Evolutionary conservation across 2,888 invertebrate genomes (phyloP).

Genomic region (Mechanitis mazaeus): DNA sequence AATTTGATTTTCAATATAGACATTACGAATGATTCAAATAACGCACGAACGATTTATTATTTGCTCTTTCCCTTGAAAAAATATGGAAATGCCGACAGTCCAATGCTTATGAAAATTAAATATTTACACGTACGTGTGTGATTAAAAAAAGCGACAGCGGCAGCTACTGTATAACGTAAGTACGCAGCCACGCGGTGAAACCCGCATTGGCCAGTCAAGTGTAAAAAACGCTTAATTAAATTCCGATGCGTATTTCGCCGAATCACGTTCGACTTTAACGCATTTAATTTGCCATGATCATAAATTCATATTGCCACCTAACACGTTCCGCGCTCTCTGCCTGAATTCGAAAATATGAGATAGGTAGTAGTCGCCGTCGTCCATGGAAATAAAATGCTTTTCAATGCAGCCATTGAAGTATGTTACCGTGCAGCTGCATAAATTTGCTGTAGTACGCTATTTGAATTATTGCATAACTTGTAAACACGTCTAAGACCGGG

Average conservation of each 20-base stretch:
- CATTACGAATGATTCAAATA: slow-evolving; percentile 12
- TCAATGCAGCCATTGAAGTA: slow-evolving; percentile 71
- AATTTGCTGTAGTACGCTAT: slow-evolving; percentile 67
- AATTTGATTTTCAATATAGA: slow-evolving; percentile 1
- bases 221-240: slow-evolving; percentile 59
- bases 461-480: slow-evolving; percentile 75
- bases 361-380: slow-evolving; percentile 49
- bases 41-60: slow-evolving; percentile 19
- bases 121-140: slow-evolving; percentile 28
- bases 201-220: slow-evolving; percentile 41
- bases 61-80: slow-evolving; percentile 19
- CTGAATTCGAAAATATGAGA: slow-evolving; percentile 62
- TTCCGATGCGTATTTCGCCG: slow-evolving; percentile 51
- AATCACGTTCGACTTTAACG: slow-evolving; percentile 58
- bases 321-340: slow-evolving; percentile 54
- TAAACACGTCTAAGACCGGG: slow-evolving; percentile 65
- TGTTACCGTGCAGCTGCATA: slow-evolving; percentile 70
- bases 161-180: slow-evolving; percentile 30
- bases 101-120: slow-evolving; percentile 29
- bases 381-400: slow-evolving; percentile 72
- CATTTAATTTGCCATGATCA: slow-evolving; percentile 65
- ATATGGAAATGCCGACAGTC: slow-evolving; percentile 22
- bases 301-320: slow-evolving; percentile 70
- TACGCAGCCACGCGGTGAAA: slow-evolving; percentile 31
- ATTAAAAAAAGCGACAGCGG: slow-evolving; percentile 31